Conservation (phyloP, 2,888 invertebrate species). For the Argynnis bischoffii region DNA sequence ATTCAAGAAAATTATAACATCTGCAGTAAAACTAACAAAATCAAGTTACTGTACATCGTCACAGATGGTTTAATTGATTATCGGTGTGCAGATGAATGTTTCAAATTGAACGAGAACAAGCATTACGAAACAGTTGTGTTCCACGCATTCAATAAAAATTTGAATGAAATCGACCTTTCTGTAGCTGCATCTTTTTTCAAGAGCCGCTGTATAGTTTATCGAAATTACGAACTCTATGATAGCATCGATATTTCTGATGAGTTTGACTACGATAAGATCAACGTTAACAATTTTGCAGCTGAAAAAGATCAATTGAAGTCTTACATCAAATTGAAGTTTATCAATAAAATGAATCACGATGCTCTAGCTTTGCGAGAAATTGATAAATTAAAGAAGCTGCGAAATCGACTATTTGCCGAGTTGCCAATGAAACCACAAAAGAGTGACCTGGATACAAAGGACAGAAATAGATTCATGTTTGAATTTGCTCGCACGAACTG, state of each 20-base stretch:
- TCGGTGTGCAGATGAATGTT: constrained; percentile 31
- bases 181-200: constrained; percentile 48
- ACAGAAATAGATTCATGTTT: constrained; percentile 43
- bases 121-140: constrained; percentile 49
- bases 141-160: constrained; percentile 42
- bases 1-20: constrained; percentile 19
- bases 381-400: constrained; percentile 46
- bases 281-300: constrained; percentile 43
- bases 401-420: constrained; percentile 44
- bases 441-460: constrained; percentile 41
- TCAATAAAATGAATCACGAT: constrained; percentile 41
- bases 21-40: constrained; percentile 36
- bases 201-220: constrained; percentile 45
- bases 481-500: constrained; percentile 45
- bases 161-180: constrained; percentile 42
- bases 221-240: constrained; percentile 45
- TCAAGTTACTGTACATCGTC: constrained; percentile 48
- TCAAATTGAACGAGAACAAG: constrained; percentile 43
- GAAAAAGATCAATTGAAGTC: constrained; percentile 49
- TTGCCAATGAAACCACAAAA: constrained; percentile 31
- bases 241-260: constrained; percentile 47
- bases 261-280: constrained; percentile 50
- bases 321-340: constrained; percentile 52
- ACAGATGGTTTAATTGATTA: constrained; percentile 46
- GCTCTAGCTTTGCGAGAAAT: constrained; percentile 48